Percentiles rank a stretch among this genome's conserved stretches.
phyloP scores from a whole-genome alignment of 2,888 invertebrate species.

The Halictus ligatus region DNA sequence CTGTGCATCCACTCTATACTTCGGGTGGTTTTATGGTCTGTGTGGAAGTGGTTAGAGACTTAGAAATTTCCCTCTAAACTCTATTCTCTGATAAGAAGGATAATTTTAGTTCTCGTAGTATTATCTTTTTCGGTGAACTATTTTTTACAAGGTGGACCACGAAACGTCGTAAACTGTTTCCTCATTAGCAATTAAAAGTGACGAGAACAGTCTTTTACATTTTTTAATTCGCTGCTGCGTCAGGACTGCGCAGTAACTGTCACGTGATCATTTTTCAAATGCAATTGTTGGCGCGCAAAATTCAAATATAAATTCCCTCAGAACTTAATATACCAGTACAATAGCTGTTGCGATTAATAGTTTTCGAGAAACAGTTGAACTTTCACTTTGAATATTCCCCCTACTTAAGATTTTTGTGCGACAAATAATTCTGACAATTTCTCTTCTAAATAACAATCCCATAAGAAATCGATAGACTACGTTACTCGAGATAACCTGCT shows the following conservation, averaged over 20 bases:
- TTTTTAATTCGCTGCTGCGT: neutral
- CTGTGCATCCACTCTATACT: constrained; percentile 41
- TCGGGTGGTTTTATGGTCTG: constrained; percentile 20
- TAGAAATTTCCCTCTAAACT: constrained; percentile 33
- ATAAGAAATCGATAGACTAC: neutral
- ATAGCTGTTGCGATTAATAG: neutral
- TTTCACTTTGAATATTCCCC: neutral
- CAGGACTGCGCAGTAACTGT: neutral
- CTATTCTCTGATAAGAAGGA: constrained; percentile 16
- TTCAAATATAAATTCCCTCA: neutral
- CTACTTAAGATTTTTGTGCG: constrained; percentile 40
- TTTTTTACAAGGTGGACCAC: neutral
- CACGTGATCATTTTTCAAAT: neutral
- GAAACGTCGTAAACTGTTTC: neutral
- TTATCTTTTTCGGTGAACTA: neutral
- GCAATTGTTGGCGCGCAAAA: neutral
- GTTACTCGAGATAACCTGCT: neutral
- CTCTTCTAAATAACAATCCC: neutral
- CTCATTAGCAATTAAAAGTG: neutral
- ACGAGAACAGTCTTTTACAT: neutral
- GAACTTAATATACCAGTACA: neutral
- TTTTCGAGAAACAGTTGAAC: constrained; percentile 4
- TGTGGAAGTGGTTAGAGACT: constrained; percentile 39
- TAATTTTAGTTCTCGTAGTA: constrained; percentile 1
- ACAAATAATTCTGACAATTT: neutral